Conservation (phyloP, 2,113 vertebrate species). For the Trichechus manatus region DNA sequence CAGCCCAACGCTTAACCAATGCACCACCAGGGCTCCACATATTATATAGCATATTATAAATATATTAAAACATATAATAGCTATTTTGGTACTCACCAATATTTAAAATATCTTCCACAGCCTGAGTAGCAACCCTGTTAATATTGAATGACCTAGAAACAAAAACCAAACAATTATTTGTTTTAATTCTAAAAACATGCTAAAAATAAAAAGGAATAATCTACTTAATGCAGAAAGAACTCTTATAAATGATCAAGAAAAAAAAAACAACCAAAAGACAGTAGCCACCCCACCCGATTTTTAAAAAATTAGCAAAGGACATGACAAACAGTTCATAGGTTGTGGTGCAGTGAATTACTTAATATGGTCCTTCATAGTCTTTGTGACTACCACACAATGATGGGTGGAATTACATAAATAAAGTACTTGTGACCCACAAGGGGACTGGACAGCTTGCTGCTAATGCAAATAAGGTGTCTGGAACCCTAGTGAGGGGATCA, state of each 20-base stretch:
- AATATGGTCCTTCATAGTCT: too few species aligned
- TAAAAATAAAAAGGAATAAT: constrained; percentile 33
- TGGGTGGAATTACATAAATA: too few species aligned
- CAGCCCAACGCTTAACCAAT: not conserved
- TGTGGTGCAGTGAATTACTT: too few species aligned
- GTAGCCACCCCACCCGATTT: not conserved
- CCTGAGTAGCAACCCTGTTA: constrained; percentile 95
- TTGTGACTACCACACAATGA: too few species aligned
- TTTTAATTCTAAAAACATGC: constrained; percentile 61
- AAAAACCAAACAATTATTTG: constrained; percentile 69
- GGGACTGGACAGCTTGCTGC: too few species aligned
- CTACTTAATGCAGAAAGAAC: constrained; percentile 24
- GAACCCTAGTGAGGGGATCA: too few species aligned
- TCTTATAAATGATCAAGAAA: not conserved
- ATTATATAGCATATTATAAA: not conserved
- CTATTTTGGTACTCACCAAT: constrained; percentile 90
- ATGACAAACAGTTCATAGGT: not conserved
- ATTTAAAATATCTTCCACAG: constrained; percentile 95
- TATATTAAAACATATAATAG: not conserved
- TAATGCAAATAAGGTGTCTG: too few species aligned
- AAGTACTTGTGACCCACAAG: too few species aligned
- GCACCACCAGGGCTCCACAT: not conserved
- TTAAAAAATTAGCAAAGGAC: not conserved
- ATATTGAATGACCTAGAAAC: constrained; percentile 98
- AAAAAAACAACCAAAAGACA: not conserved